Base-by-base conservation (phyloP, 2,797 vertebrate genomes). In the Anguilla pacifica region DNA sequence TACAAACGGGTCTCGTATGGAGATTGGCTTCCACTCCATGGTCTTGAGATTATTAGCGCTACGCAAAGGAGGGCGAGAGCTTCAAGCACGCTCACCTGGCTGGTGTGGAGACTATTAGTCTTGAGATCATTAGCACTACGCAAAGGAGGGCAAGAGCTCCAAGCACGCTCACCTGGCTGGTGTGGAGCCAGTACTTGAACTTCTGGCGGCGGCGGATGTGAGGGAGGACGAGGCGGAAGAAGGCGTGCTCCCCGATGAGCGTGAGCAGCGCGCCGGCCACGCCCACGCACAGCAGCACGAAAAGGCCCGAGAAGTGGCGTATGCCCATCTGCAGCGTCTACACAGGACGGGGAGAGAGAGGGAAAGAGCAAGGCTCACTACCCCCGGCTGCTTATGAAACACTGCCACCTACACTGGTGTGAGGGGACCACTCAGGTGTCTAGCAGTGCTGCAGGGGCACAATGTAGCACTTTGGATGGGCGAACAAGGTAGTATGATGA, bases 311-410 rank as follows among this genome's bases (percentile, higher is more conserved):
- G 92, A 99, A 98, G 93, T 99, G 98, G 86, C 95, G 95, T 91
- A 98, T 96, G 9, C 98, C 97, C 98, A 98, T 98, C 95, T 98
- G 98, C 59, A 98, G 94, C 6, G 97, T 98, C 97, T 99, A 94
- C 0, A 25, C 55, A 55, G 1, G 53, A 43, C 25, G 25, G 83
- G 6, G 35, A 53, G 72, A 88, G 89, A 28, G 17, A 77, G 35
- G 53, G 22, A 81, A 2, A n/a, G 67, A 15, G 57, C 43, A 51
- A 39, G 39, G 25, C 70, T 28, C 19, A 31, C 81, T 9, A 39
- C 31, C 81, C 57, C 35, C 19, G 6, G 4, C 31, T 0, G 9
- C 35, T 43, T 25, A 74, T 39, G 11, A 25, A 9, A 19, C 55
- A 3, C 19, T 35, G 83, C n/a, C 55, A 7, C 7, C 51, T n/a